Evolutionary conservation across 2,113 vertebrate genomes (phyloP).

Genomic region (Fulmarus glacialis): DNA sequence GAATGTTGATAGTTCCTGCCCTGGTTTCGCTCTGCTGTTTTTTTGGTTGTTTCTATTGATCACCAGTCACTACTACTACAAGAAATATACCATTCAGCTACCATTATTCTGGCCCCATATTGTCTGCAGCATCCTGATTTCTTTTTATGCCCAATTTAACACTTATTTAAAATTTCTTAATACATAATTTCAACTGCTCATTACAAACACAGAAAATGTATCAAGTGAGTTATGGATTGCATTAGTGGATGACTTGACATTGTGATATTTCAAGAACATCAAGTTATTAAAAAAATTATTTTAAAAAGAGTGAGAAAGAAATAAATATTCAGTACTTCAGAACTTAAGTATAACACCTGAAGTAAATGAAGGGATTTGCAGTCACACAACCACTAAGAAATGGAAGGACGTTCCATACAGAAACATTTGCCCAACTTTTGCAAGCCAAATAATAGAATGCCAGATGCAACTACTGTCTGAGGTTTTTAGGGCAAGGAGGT

Average conservation of each 20-base stretch:
- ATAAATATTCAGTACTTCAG: neutral
- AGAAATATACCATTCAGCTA: neutral
- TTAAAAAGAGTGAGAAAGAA: neutral
- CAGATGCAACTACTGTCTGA: neutral
- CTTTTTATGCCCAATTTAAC: constrained; percentile 10
- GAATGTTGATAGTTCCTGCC: neutral
- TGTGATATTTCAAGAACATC: neutral
- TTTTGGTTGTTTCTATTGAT: neutral
- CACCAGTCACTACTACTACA: neutral
- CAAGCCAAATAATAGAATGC: neutral
- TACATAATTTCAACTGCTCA: neutral
- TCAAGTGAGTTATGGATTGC: neutral
- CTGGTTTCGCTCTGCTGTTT: neutral
- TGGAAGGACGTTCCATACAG: neutral
- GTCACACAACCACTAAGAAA: neutral
- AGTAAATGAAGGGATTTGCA: neutral
- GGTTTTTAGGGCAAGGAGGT: neutral
- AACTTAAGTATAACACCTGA: neutral
- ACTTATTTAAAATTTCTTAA: neutral
- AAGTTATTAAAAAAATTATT: neutral
- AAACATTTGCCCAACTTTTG: neutral
- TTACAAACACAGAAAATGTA: neutral
- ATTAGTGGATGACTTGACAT: neutral
- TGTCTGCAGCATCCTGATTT: neutral
- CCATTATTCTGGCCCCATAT: neutral